Base-by-base conservation (phyloP, 1,140 invertebrate species). In the Eubasilissa regina region DNA sequence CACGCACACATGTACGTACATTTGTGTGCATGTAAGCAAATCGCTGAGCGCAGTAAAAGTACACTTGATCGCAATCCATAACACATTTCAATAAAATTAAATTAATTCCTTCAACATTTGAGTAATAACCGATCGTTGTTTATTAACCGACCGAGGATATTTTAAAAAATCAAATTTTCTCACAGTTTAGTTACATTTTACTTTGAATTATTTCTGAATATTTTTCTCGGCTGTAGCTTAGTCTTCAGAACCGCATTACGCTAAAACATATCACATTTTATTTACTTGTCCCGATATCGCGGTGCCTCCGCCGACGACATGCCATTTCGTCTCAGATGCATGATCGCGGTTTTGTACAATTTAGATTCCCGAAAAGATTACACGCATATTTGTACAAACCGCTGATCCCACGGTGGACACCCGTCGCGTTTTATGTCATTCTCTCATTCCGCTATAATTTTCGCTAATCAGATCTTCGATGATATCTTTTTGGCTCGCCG, bases 391-490 rank as follows among this genome's bases (percentile, higher is more conserved):
- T 60, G 9, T 56, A 48, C 64, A 15, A 68, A 19, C 64, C 64
- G 43, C 25, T 74, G 70, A 74, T 74, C 70, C 70, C 70, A 74
- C 70, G 70, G 21, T 74, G 70, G 53, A 74, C 70, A 15, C 70
- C 70, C 70, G 70, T 74, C 70, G 70, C 53, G 51, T 74, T 74
- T 55, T 74, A 74, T 74, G 70, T 74, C 51, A 74, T 74, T 56
- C 48, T 56, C 17, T 55, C 70, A 56, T 55, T 74, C 51, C 70
- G 11, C 70, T 74, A 55, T 55, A 74, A 74, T 74, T 56, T 74
- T 74, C 51, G 53, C 70, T 74, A 74, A 74, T 74, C 70, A 74
- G 70, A 74, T 74, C 70, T 74, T 35, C 53, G 70, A 45, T 74
- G 70, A 35, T 74, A 74, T 74, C 70, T 53, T 25, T 51, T 66